Base-by-base conservation (phyloP, 2,113 vertebrate genomes). In the Phyllostomus discolor region DNA sequence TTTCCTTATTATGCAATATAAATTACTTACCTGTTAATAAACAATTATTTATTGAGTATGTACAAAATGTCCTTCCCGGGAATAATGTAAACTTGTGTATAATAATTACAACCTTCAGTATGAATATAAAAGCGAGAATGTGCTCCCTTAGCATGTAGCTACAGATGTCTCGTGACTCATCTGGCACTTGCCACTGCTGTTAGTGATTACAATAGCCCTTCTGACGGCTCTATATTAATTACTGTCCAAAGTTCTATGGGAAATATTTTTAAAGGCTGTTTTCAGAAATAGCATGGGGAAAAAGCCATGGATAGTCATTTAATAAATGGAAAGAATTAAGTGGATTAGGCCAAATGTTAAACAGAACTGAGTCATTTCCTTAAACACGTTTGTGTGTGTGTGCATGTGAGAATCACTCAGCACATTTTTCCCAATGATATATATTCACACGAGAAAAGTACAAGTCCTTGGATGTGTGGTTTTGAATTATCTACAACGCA, bases 81-180 rank as follows among this genome's bases (percentile, higher is more conserved):
- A n/a, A 57, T 73, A 93, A 88, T 81, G 54, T 15, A 46, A 59
- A 91, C 35, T 88, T 46, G 31, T 72, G 4, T 57, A 62, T 67
- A 92, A 90, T 91, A 94, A 95, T 90, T 84, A 84, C 28, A 54
- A 31, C 28, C 26, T 64, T 85, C 72, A 46, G 4, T 67, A 54
- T 82, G 54, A 62, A 73, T 31, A 38, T 50, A 93, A 86, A 91
- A 73, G 6, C 35, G 46, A 64, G 93, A 16, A 8, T 38, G 41
- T 14, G 33, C 20, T 89, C 35, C 41, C 48, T 54, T 85, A 48
- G 54, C 79, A 79, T 93, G 62, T 83, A 79, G 88, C 89, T 92
- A 87, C 83, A 95, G 87, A 83, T 90, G 35, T 62, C 41, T 95
- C 54, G 31, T 96, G 94, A 96, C 62, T 97, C 89, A 96, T 14